phyloP scores from a whole-genome alignment of 2,797 vertebrate genomes.

The Sebastolobus alascanus region DNA sequence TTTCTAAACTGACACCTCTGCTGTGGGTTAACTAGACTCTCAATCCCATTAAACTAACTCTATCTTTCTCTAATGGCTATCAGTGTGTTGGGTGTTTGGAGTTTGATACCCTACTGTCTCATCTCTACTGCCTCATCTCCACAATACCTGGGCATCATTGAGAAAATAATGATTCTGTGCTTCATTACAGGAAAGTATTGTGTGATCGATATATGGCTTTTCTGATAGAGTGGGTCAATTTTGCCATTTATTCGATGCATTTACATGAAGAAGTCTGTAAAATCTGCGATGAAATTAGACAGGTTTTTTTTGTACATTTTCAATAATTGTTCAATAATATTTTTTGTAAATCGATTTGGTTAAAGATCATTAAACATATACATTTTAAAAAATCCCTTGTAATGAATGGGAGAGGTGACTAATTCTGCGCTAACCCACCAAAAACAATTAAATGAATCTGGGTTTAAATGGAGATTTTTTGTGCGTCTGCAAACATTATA shows the following conservation, averaged over 20 bases:
- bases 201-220: not conserved
- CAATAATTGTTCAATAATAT: not conserved
- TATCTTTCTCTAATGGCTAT: not conserved
- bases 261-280: not conserved
- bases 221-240: no score
- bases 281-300: not conserved
- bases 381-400: not conserved
- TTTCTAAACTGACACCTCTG: constrained; percentile 6
- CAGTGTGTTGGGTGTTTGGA: not conserved
- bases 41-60: not conserved
- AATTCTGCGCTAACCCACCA: not conserved
- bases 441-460: not conserved
- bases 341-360: not conserved
- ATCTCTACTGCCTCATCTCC: not conserved
- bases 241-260: not conserved
- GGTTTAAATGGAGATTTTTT: not conserved
- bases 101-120: not conserved
- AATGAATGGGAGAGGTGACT: not conserved
- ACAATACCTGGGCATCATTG: not conserved
- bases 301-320: not conserved
- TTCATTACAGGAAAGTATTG: not conserved
- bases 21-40: not conserved
- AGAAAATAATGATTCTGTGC: not conserved
- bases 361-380: not conserved
- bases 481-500: not conserved